Base-by-base conservation (phyloP, 2,888 invertebrate genomes). In the Mythimna pallens region DNA sequence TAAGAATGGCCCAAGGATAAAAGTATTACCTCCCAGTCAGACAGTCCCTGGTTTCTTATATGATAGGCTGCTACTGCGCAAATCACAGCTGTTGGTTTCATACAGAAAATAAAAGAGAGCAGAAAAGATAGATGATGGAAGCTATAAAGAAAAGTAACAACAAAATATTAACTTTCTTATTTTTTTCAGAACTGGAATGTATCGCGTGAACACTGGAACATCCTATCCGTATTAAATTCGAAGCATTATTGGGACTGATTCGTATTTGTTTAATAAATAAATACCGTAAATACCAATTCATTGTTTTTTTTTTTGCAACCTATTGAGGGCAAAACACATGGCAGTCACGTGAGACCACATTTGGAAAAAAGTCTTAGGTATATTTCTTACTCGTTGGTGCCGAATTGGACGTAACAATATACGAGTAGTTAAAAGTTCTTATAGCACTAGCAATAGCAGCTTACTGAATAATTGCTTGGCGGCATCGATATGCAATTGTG, bases 111-210 rank as follows among this genome's bases (percentile, higher is more conserved):
- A 2, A n/a, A 9, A 2, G 43, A 43, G 43, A 17, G 30, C 6
- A 25, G 7, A 3, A 14, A 36, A n/a, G 1, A 36, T 47, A 25
- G 36, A 25, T 14, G 3, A 8, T 20, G 14, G 8, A 30, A 25
- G 10, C 6, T 17, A 5, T 36, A 17, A 47, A 9, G 4, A n/a
- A n/a, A n/a, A 43, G 14, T 8, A 57, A n/a, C 12, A 36, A 12
- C 14, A 5, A 17, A 34, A 43, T 47, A 70, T n/a, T 40, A 0
- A 55, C 34, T 3, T 25, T 61, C 20, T 57, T 57, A 36, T 65
- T 61, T 78, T 57, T 71, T 88, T 86, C 92, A 92, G 92, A 71
- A 81, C 87, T 61, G 92, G 92, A 6, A 76, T 85, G 71, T 92
- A 87, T 81, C 84, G 92, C 43, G 59, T 92, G 50, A 80, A 89